Conservation (phyloP, 1,140 invertebrate species). For the Cotesia chilonis region DNA sequence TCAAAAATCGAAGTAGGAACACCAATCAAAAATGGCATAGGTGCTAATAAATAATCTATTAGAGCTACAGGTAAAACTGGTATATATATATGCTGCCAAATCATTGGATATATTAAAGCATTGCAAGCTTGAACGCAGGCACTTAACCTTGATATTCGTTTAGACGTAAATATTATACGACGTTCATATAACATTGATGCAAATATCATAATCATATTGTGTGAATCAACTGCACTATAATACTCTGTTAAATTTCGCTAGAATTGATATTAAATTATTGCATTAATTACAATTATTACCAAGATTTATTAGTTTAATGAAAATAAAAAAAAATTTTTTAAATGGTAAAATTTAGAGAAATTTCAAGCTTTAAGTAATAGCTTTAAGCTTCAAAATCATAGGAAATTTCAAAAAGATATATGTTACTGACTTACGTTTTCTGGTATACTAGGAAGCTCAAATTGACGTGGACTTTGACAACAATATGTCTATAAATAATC, state of each 20-base stretch:
- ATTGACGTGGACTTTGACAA: constrained; percentile 80
- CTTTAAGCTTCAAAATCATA: too few relatives aligned
- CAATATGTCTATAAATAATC: constrained; percentile 74
- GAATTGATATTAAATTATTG: constrained; percentile 39
- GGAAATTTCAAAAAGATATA: too few relatives aligned
- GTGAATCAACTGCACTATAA: constrained; percentile 90
- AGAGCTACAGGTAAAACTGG: constrained; percentile 88
- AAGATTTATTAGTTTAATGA: constrained; percentile 23
- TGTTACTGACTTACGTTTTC: constrained; percentile 82
- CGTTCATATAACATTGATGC: constrained; percentile 93
- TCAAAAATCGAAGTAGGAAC: constrained; percentile 84
- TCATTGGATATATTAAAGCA: constrained; percentile 94
- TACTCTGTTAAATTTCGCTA: constrained; percentile 96
- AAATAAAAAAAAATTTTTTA: too few relatives aligned
- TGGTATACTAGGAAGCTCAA: constrained; percentile 89
- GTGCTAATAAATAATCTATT: constrained; percentile 89
- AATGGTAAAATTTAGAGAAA: too few relatives aligned
- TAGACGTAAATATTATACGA: constrained; percentile 89
- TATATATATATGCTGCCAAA: constrained; percentile 98
- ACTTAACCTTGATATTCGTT: constrained; percentile 84
- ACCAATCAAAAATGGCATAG: constrained; percentile 96
- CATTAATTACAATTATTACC: constrained; percentile 33
- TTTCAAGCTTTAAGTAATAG: too few relatives aligned
- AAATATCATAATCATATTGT: constrained; percentile 94
- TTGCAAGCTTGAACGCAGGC: constrained; percentile 95